Evolutionary conservation across 2,888 invertebrate species (phyloP), one percentile per base, ranked within the genome.

Genomic region (Macaria notata): DNA sequence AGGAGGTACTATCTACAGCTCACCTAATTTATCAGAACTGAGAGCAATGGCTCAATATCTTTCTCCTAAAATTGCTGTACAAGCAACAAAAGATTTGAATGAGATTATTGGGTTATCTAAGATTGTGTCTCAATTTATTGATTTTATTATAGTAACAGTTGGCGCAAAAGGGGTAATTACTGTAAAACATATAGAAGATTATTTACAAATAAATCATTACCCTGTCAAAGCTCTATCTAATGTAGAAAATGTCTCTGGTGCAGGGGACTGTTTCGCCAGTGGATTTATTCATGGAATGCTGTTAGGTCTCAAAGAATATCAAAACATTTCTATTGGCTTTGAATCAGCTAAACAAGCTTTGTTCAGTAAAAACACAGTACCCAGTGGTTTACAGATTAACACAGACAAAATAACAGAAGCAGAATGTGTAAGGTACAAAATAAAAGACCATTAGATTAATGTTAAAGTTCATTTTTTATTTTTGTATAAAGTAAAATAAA

Each of bases 11-110:
- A 83, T 89, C 29, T 94, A 94, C 68, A 92, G 95, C 4, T 96
- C 97, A 1, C 98, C 98, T 0, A 98, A 98, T 79, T 75, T 95
- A 41, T 92, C 93, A 56, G 98, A 98, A 86, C 86, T 98, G 38
- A 86, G 93, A 66, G 87, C 93, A 29, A 96, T 98, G 83, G 94
- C 94, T 38, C 76, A 84, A 56, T 81, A 83, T 64, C 81, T 95
- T 41, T 75, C 78, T 57, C 76, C 83, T 48, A 62, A 70, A 62
- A 47, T 79, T 3, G 66, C 82, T 49, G 49, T 69, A 30, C 54
- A 65, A 42, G 39, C 49, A 46, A 56, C 62, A 4, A 61, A 64
- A n/a, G 74, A 79, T 43, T 43, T 80, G 4, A 61, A 66, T 30
- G 81, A 86, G 71, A 79, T 88, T 57, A 54, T 78, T 42, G 46